Percentiles rank a stretch among this genome's conserved stretches.
Conservation (phyloP, 2,113 vertebrate genomes). For the Camelus dromedarius region DNA sequence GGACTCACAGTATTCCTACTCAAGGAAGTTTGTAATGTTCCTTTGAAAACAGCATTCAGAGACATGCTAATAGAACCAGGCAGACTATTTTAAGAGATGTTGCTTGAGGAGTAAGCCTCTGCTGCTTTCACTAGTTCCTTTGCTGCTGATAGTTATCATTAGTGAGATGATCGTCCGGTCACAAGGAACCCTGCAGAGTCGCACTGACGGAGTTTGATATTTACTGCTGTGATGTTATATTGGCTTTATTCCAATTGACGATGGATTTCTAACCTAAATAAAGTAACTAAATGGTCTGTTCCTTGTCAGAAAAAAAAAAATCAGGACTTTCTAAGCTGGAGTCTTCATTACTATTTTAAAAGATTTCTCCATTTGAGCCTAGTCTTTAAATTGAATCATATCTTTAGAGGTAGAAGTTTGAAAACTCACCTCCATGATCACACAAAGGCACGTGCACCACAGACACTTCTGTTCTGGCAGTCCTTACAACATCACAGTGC, state of each 20-base stretch:
- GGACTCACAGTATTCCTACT: not conserved
- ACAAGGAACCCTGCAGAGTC: not conserved
- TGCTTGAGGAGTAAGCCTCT: not conserved
- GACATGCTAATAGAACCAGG: not conserved
- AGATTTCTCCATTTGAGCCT: not conserved
- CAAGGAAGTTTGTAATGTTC: not conserved
- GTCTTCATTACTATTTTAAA: not conserved
- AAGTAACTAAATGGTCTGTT: not conserved
- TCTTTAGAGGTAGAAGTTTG: not conserved
- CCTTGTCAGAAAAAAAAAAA: not conserved
- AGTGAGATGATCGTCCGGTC: not conserved
- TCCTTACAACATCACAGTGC: not conserved
- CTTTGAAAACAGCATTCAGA: not conserved
- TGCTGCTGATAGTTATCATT: not conserved
- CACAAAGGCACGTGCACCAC: not conserved
- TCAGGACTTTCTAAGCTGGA: not conserved
- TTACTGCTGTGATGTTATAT: not conserved
- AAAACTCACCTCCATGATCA: conserved; percentile 12
- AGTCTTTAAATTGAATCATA: conserved; percentile 55
- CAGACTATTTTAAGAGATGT: not conserved
- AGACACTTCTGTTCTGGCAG: not conserved
- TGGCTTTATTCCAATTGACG: not conserved
- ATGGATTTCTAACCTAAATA: conserved; percentile 18
- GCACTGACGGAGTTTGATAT: not conserved
- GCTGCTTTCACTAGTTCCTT: not conserved